Percentiles rank a stretch among this genome's conserved stretches.
Conservation (phyloP, 2,888 invertebrate genomes). For the Carterocephalus palaemon region DNA sequence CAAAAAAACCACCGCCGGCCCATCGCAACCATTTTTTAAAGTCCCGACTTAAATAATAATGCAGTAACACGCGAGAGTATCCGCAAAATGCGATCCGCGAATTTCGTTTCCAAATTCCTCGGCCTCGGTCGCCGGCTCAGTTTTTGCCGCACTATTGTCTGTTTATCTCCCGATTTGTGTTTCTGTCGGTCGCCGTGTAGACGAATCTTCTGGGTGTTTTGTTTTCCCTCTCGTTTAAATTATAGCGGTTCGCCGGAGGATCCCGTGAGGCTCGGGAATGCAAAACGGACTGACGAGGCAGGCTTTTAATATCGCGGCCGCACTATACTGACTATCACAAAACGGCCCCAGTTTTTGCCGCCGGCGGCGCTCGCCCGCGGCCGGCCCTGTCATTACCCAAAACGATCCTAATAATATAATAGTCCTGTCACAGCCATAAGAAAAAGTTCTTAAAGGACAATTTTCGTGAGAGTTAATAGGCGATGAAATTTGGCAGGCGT, state of each 20-base stretch:
- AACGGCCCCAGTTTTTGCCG: constrained; percentile 69
- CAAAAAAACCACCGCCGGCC: constrained; percentile 64
- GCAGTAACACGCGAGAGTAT: constrained; percentile 78
- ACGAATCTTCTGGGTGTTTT: constrained; percentile 44
- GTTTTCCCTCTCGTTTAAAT: constrained; percentile 34
- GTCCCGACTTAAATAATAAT: constrained; percentile 74
- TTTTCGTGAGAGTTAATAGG: constrained; percentile 65
- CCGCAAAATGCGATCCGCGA: constrained; percentile 75
- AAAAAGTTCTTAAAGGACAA: constrained; percentile 69
- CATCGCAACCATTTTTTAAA: constrained; percentile 71
- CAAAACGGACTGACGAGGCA: constrained; percentile 44
- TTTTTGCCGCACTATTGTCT: constrained; percentile 73
- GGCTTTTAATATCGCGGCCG: constrained; percentile 44
- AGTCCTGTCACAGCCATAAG: constrained; percentile 72
- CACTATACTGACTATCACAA: constrained; percentile 67
- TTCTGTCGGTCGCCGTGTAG: constrained; percentile 41
- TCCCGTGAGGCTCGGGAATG: no score
- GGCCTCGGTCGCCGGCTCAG: constrained; percentile 46
- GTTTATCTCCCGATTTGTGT: constrained; percentile 57
- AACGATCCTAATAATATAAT: constrained; percentile 78
- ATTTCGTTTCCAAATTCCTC: constrained; percentile 74
- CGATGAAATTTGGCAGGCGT: constrained; percentile 65
- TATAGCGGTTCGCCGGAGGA: constrained; percentile 35
- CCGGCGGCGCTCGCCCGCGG: constrained; percentile 67
- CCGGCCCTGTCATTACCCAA: constrained; percentile 73